Evolutionary conservation across 2,888 invertebrate genomes (phyloP), one percentile per base, ranked within the genome.

Genomic region (Nezara viridula): DNA sequence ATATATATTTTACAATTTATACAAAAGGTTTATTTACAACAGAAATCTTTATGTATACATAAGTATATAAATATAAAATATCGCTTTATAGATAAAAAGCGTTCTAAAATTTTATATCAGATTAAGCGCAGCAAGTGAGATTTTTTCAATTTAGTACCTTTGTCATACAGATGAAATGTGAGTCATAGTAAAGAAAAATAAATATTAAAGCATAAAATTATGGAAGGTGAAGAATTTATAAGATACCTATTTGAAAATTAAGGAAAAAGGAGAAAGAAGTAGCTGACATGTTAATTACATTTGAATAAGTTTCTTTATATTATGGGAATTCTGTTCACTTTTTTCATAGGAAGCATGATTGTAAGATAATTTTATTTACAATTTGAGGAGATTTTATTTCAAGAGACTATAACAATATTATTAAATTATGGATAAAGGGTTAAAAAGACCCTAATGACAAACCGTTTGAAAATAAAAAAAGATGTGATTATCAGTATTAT

Each of bases 11-110:
- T 87, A 52, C 52, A 52, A 66, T 88, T 73, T 73, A 73, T 88
- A 88, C 60, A 73, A 27, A 73, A 73, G 73, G 44, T 73, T 32
- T 88, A 88, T 88, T 88, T 88, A 88, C 88, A 88, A 47, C 44
- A 55, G 73, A 88, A 88, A 73, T 73, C 40, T 88, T 37, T 27
- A 40, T 86, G 50, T 86, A 55, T 81, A 86, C 37, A 86, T 86
- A 50, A 50, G 21, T 86, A 86, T 37, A 86, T 86, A 86, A 50
- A 86, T 50, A 50, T 86, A 86, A 52, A 88, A 66, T 73, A 60
- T 73, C 44, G n/a, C 73, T 88, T 73, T 88, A 12, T 10, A 88
- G 47, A 73, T 60, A 44, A 47, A 73, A 88, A 88, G 88, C 88
- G 47, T 73, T 47, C 81, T 81, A 81, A 10, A n/a, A 81, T 81